These are phyloP conservation scores for Erebia ligea DNA, from an alignment of 2,888 invertebrate species.

Conservation along the genomic window DNA sequence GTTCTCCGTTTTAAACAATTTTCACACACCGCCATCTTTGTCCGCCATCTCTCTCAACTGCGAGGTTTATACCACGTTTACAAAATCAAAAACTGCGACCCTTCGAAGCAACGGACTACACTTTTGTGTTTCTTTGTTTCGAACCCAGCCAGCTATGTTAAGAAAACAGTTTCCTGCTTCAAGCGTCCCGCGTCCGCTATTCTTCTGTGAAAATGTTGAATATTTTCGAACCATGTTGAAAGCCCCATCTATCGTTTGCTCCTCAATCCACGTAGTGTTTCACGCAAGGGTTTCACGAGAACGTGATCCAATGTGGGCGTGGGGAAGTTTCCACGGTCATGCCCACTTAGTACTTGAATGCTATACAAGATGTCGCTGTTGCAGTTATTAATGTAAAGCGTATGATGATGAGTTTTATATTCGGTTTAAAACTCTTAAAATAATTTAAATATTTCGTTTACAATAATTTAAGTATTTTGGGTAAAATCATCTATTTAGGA, in stretches of 20 bases:
- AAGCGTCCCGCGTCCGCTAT: background rate
- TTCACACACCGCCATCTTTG: too few species aligned
- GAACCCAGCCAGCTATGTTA: background rate
- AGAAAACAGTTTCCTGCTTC: background rate
- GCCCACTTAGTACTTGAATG: background rate
- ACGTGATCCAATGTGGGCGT: background rate
- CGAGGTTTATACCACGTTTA: too few species aligned
- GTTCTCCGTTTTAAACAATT: too few species aligned
- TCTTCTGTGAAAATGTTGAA: too few species aligned
- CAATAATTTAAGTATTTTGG: too few species aligned
- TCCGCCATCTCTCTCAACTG: background rate
- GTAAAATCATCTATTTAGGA: too few species aligned
- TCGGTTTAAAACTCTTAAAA: too few species aligned
- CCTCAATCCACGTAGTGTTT: background rate
- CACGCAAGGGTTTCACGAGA: background rate
- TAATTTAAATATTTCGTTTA: too few species aligned
- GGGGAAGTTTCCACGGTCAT: background rate
- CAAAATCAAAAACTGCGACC: conserved; percentile 2
- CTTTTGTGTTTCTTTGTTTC: background rate
- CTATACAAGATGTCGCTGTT: background rate
- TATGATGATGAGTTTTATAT: too few species aligned
- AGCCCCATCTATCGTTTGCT: background rate
- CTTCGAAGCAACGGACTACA: background rate
- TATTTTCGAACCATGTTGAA: background rate
- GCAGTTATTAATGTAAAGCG: background rate